These are phyloP conservation scores for Sphenopsis melanotis DNA, from an alignment of 2,797 vertebrate genomes.

Conservation along the genomic window DNA sequence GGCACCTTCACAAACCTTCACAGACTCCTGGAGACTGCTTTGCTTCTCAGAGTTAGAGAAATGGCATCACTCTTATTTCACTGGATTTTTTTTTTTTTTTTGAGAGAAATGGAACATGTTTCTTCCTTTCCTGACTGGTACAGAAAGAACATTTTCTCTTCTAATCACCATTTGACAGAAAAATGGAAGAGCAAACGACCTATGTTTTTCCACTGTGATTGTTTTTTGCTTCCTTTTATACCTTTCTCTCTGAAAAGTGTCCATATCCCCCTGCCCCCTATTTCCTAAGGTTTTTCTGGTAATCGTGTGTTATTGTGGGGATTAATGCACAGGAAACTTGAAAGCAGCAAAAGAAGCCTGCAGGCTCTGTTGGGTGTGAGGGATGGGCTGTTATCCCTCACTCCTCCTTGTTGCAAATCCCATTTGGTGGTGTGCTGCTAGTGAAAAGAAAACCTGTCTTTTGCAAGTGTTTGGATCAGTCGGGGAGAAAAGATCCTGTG, in stretches of 20 bases:
- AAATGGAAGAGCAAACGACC: conserved; percentile 34
- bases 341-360: conserved; percentile 25
- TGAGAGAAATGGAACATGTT: neutral
- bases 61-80: neutral
- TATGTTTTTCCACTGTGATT: conserved; percentile 8
- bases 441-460: conserved; percentile 13
- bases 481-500: neutral
- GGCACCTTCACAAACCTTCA: neutral
- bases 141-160: conserved; percentile 23
- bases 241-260: conserved; percentile 29
- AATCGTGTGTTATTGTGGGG: conserved; percentile 43
- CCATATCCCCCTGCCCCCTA: conserved; percentile 39
- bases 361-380: neutral
- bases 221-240: conserved; percentile 7
- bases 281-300: conserved; percentile 53
- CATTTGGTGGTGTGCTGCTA: neutral
- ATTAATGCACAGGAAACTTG: conserved; percentile 14
- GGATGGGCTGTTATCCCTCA: conserved; percentile 24
- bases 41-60: neutral
- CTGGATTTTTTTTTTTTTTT: neutral
- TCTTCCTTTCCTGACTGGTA: conserved; percentile 22
- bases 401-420: conserved; percentile 5
- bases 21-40: neutral
- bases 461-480: neutral
- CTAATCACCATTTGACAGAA: conserved; percentile 57